Percentiles rank a stretch among this genome's conserved stretches.
phyloP scores from a whole-genome alignment of 2,113 vertebrate species.

The Sinocyclocheilus anophthalmus region DNA sequence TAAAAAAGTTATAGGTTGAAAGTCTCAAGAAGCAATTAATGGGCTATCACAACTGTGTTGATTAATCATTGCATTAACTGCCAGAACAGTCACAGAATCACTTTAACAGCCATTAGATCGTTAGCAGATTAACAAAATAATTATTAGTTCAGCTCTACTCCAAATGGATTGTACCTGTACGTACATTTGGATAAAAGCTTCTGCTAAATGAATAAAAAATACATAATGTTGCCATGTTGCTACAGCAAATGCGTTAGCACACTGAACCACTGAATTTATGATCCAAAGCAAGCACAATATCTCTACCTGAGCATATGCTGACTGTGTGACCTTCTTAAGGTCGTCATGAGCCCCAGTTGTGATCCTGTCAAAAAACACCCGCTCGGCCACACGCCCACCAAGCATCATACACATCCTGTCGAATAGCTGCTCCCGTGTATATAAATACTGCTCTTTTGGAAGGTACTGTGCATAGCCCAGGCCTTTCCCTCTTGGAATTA shows the following conservation, averaged over 20 bases:
- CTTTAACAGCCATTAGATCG: not conserved
- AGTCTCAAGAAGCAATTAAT: not conserved
- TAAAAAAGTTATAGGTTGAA: not conserved
- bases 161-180: not conserved
- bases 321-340: constrained; percentile 72
- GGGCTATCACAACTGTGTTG: not conserved
- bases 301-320: constrained; percentile 72
- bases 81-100: not conserved
- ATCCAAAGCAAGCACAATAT: not conserved
- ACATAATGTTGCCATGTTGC: not conserved
- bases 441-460: constrained; percentile 72
- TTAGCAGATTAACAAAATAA: not conserved
- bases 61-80: not conserved
- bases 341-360: constrained; percentile 74
- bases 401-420: constrained; percentile 74
- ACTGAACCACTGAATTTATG: not conserved
- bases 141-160: not conserved
- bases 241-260: not conserved
- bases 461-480: constrained; percentile 71
- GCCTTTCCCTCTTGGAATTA: constrained; percentile 70
- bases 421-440: constrained; percentile 71
- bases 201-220: not conserved
- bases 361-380: constrained; percentile 72
- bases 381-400: constrained; percentile 71
- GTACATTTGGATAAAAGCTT: not conserved